Evolutionary conservation across 35 echinoderm and acorn worm genomes (phyloP).

Genomic region (Eucidaris tribuloides): DNA sequence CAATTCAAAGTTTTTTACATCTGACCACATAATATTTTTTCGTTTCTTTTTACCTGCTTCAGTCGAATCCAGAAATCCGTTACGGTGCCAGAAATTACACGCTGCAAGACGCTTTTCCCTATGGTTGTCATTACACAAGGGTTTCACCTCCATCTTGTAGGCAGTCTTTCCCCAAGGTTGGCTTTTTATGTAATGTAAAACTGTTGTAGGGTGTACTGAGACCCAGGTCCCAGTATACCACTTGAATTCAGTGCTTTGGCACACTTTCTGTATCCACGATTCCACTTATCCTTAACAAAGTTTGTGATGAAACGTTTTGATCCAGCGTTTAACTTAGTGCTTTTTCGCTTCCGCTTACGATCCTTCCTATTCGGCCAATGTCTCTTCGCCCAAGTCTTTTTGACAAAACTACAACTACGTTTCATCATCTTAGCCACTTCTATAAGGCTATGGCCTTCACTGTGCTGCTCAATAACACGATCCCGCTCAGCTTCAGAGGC

Average conservation of each 20-base stretch:
- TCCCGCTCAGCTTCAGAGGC: too few relatives aligned
- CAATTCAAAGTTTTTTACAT: constrained; percentile 30
- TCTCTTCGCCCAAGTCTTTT: too few relatives aligned
- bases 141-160: constrained; percentile 49
- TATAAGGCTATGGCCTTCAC: too few relatives aligned
- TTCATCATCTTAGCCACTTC: too few relatives aligned
- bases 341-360: too few relatives aligned
- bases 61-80: constrained; percentile 37
- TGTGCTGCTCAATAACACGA: too few relatives aligned
- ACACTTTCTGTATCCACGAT: constrained; percentile 32
- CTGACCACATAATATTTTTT: constrained; percentile 43
- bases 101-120: constrained; percentile 26
- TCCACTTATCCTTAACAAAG: constrained; percentile 37
- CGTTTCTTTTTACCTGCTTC: constrained; percentile 19
- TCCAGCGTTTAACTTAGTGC: too few relatives aligned
- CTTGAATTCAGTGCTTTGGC: constrained; percentile 48
- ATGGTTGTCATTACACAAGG: constrained; percentile 23
- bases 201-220: constrained; percentile 15
- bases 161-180: constrained; percentile 36
- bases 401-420: too few relatives aligned
- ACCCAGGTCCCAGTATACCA: constrained; percentile 31
- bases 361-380: too few relatives aligned
- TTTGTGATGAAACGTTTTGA: constrained; percentile 40
- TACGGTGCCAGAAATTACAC: constrained; percentile 37
- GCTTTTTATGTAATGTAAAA: constrained; percentile 34